phyloP scores from a whole-genome alignment of 1,140 invertebrate species.

The Pogonognathellus flavescens region DNA sequence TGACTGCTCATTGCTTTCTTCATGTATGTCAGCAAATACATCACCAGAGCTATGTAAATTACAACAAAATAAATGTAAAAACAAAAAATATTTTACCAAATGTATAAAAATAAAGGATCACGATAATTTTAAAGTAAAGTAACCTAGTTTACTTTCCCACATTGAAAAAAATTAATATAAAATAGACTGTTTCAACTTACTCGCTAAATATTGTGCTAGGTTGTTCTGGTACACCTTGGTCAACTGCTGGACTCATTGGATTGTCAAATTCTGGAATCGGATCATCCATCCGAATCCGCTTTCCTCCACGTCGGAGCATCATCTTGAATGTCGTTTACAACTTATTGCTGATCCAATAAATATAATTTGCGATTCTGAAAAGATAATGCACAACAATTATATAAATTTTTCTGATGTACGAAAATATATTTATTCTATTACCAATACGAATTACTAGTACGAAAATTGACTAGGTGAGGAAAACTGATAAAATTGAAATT shows the following conservation, averaged over 20 bases:
- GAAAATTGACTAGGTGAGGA: too few relatives aligned
- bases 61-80: neutral
- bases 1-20: slow-evolving; percentile 8
- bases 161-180: neutral
- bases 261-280: slow-evolving; percentile 86
- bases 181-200: neutral
- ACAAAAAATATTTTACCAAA: too few relatives aligned
- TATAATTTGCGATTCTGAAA: neutral
- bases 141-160: too few relatives aligned
- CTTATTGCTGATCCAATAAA: too few relatives aligned
- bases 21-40: slow-evolving; percentile 11
- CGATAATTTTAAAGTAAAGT: neutral
- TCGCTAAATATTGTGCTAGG: slow-evolving; percentile 70
- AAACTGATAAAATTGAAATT: too few relatives aligned
- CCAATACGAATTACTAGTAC: too few relatives aligned
- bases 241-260: slow-evolving; percentile 80
- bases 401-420: too few relatives aligned
- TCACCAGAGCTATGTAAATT: neutral
- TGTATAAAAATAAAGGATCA: neutral
- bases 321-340: slow-evolving; percentile 68
- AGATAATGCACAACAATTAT: too few relatives aligned
- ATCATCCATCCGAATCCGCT: slow-evolving; percentile 85
- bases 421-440: neutral
- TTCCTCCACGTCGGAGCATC: slow-evolving; percentile 87
- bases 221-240: slow-evolving; percentile 67